Base-by-base conservation (phyloP, 2,797 vertebrate genomes). In the Cirrhinus molitorella region DNA sequence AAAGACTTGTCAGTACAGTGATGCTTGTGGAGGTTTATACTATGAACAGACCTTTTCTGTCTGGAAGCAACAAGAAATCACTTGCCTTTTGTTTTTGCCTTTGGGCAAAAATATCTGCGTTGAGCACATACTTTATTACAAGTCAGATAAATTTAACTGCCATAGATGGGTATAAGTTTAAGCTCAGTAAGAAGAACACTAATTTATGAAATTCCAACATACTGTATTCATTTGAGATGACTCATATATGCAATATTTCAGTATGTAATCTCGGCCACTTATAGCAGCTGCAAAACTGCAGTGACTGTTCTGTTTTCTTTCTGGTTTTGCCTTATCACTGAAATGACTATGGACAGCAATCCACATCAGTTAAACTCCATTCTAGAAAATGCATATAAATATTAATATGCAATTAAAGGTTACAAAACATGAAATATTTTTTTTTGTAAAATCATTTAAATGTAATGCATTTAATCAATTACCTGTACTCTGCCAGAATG, bases 401-500 rank as follows among this genome's bases (percentile, higher is more conserved):
- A n/a, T n/a, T 19, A 10, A 40, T 25, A 53, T 37, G 31, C 31
- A 68, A 25, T 63, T 40, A 67, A 37, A 10, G 5, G 3, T 31
- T 21, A 31, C 7, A 31, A 34, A 66, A 17, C 31, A 16, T 19
- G 0, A 80, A 80, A 10, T 67, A n/a, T n/a, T n/a, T n/a, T n/a
- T n/a, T n/a, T 37, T 37, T 37, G 7, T 5, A 4, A 80, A 21
- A 73, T 73, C 13, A 28, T 16, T 61, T 28, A 21, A n/a, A 73
- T 73, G 21, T 53, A 21, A 37, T 37, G 49, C 49, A 21, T 45
- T 65, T 16, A 70, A 70, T 19, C 3, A 45, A 31, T 37, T 76
- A 97, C 96, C 95, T 93, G 93, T 84, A 98, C 79, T 80, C 47
- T 90, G 85, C 97, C 96, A 83, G 94, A 96, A 16, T 51, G 81